These are phyloP conservation scores for Barnardius zonarius DNA, from an alignment of 2,113 vertebrate species.

Conservation along the genomic window DNA sequence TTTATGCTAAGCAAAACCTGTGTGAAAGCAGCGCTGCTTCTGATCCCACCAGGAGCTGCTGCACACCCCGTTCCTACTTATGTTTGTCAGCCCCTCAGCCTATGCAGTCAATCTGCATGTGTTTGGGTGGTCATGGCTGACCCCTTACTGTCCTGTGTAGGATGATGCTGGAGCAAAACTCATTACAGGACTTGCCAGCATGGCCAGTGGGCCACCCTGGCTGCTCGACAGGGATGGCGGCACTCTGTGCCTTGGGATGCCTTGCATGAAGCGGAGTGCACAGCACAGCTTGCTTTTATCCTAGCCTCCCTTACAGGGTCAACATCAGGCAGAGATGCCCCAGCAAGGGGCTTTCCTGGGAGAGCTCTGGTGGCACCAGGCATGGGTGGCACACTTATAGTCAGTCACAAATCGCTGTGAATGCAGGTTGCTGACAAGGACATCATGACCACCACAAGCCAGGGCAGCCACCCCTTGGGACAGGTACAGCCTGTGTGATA, in stretches of 20 bases:
- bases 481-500: neutral
- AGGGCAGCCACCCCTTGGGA: neutral
- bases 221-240: neutral
- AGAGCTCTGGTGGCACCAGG: neutral
- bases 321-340: neutral
- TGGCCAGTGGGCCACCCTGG: neutral
- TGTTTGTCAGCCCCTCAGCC: neutral
- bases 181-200: neutral
- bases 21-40: neutral
- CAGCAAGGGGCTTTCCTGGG: neutral
- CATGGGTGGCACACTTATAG: neutral
- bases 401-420: neutral
- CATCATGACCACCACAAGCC: neutral
- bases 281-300: neutral
- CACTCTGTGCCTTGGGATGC: neutral
- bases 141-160: neutral
- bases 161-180: neutral
- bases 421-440: neutral
- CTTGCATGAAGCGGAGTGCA: neutral
- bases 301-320: neutral
- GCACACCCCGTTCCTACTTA: neutral
- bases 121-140: neutral
- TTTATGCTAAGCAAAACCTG: slow-evolving; percentile 54
- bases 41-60: slow-evolving; percentile 9
- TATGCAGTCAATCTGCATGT: neutral